Base-by-base conservation (phyloP, 2,797 vertebrate species). In the Lepidocolaptes lacrymiger region DNA sequence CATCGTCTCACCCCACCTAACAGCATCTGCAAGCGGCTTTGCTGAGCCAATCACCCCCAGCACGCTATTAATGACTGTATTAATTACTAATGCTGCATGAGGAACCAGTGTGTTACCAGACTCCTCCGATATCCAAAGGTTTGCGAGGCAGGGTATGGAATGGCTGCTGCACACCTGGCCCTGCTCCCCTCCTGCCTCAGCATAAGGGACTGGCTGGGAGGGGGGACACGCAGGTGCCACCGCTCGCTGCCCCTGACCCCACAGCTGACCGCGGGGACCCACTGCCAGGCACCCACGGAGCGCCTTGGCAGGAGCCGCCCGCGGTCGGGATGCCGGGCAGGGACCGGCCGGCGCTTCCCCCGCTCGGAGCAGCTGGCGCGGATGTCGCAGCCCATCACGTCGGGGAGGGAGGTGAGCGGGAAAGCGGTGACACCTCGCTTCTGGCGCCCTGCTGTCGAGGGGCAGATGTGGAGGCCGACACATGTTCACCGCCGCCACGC, bases 381-480 rank as follows among this genome's bases (percentile, higher is more conserved):
- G 32, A 66, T 97, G 97, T 98, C 97, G 95, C 96, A 97, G 95
- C 95, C 37, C 71, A 97, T 98, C 93, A 97, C 91, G 58, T 95
- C 90, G 34, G 81, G 89, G 95, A 96, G 92, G 96, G 95, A 95
- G 93, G 83, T 34, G 96, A 96, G 87, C 51, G 15, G 91, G 85
- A 91, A 96, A 75, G 90, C 62, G 32, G 96, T 93, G 97, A 97
- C 97, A 97, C 92, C 86, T 92, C 4, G 56, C 85, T 55, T 61
- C 17, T 3, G 67, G 94, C 49, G 39, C 95, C 97, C 97, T 43
- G 97, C 97, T 97, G 97, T 92, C 37, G 21, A 61, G 89, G 97
- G 97, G 97, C 97, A 97, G 96, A 97, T 97, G 97, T 95, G 97
- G 96, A 91, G 93, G 96, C 96, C 63, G 27, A 96, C 97, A 91